Evolutionary conservation across 2,888 invertebrate genomes (phyloP).

Genomic region (Ischnura elegans): DNA sequence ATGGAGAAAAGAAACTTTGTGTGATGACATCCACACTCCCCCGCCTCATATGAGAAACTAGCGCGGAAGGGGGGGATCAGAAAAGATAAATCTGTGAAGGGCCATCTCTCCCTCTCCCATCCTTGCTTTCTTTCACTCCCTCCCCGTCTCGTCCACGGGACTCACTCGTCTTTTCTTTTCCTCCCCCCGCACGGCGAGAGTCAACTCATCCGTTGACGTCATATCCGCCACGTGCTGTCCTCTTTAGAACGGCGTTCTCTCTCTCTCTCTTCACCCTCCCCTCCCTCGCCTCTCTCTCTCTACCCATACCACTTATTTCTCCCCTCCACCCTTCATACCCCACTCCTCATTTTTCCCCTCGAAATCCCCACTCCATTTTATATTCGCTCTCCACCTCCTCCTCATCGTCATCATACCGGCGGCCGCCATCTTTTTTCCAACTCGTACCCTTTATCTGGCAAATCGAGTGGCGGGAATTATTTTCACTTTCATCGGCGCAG

Average conservation of each 20-base stretch:
- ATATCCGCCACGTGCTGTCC: slow-evolving; percentile 52
- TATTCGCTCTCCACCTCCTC: neutral
- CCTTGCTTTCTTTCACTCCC: neutral
- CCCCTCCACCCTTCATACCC: neutral
- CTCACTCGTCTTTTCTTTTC: slow-evolving; percentile 16
- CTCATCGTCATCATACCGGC: neutral
- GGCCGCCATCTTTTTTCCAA: neutral
- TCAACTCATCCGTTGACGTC: slow-evolving; percentile 53
- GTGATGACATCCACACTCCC: neutral
- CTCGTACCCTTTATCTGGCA: neutral
- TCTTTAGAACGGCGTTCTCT: slow-evolving; percentile 13
- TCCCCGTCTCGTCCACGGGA: slow-evolving; percentile 8
- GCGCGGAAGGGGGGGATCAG: neutral
- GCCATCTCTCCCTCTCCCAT: too few species aligned
- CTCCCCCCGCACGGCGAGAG: slow-evolving; percentile 19
- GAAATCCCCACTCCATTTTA: neutral
- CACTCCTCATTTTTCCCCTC: neutral
- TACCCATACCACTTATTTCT: neutral
- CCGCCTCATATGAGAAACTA: neutral
- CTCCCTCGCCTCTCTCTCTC: neutral
- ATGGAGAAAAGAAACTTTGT: neutral
- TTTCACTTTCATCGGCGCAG: slow-evolving; percentile 26
- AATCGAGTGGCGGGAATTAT: slow-evolving; percentile 29
- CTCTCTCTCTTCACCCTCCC: neutral
- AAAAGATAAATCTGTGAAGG: neutral